Evolutionary conservation across 2,113 vertebrate genomes (phyloP).

Genomic region (Rhodinocichla rosea): DNA sequence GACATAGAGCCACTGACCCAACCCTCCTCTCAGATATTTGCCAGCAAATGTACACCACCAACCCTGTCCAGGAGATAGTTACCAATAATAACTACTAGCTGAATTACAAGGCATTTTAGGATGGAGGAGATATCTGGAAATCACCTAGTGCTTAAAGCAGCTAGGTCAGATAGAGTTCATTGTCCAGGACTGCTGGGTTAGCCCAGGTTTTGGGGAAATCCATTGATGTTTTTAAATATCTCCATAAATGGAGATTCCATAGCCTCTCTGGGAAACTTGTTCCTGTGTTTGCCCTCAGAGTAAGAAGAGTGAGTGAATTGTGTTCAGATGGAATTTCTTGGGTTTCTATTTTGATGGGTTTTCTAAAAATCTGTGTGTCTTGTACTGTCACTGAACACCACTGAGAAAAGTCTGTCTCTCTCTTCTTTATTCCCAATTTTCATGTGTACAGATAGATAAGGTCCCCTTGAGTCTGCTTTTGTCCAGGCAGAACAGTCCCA

Average conservation of each 20-base stretch:
- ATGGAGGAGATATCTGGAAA: neutral
- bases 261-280: neutral
- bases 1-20: neutral
- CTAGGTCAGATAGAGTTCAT: neutral
- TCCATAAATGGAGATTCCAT: neutral
- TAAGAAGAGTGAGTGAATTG: neutral
- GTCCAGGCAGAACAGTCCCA: neutral
- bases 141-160: neutral
- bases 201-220: neutral
- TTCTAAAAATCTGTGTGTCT: neutral
- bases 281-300: neutral
- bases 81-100: neutral
- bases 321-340: neutral
- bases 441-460: neutral
- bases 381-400: neutral
- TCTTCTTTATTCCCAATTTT: neutral
- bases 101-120: neutral
- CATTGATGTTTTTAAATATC: neutral
- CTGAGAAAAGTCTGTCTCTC: neutral
- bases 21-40: neutral
- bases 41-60: accelerated
- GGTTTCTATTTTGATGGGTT: neutral
- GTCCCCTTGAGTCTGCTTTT: neutral
- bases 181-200: neutral
- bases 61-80: neutral